Evolutionary conservation across 2,888 invertebrate genomes (phyloP).

Genomic region (Xestia sexstrigata): DNA sequence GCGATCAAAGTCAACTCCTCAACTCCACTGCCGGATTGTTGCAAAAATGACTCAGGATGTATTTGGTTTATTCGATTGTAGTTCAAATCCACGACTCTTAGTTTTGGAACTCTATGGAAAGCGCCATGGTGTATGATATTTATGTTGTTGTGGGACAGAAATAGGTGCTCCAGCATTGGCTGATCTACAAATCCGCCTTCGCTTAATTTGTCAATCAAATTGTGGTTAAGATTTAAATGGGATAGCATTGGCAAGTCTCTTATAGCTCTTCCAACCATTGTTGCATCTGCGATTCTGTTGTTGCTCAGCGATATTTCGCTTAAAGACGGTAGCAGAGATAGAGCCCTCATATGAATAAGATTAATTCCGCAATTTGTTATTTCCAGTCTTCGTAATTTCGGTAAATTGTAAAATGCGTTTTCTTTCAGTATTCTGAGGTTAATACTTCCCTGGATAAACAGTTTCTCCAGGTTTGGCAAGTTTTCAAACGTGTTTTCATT

Average conservation of each 20-base stretch:
- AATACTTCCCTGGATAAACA: slow-evolving; percentile 93
- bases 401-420: slow-evolving; percentile 93
- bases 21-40: slow-evolving; percentile 93
- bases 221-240: slow-evolving; percentile 93
- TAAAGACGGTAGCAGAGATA: slow-evolving; percentile 93
- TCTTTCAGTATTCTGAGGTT: slow-evolving; percentile 93
- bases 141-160: slow-evolving; percentile 93
- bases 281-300: slow-evolving; percentile 94
- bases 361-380: slow-evolving; percentile 94
- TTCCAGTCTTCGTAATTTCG: slow-evolving; percentile 93
- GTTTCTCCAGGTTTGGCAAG: slow-evolving; percentile 93
- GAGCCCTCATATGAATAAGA: slow-evolving; percentile 94
- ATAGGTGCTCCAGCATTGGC: slow-evolving; percentile 92
- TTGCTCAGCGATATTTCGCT: slow-evolving; percentile 93
- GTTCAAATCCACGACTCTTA: slow-evolving; percentile 94
- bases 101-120: slow-evolving; percentile 94
- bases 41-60: slow-evolving; percentile 95
- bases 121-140: slow-evolving; percentile 95
- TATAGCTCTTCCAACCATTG: slow-evolving; percentile 95
- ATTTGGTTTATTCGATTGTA: slow-evolving; percentile 94
- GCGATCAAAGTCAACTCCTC: slow-evolving; percentile 95
- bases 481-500: slow-evolving; percentile 93
- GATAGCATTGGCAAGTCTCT: slow-evolving; percentile 94
- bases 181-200: slow-evolving; percentile 96
- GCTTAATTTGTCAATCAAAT: slow-evolving; percentile 92